Percentiles rank a stretch among this genome's conserved stretches.
phyloP scores from a whole-genome alignment of 2,113 vertebrate genomes.

The Aythya baeri region DNA sequence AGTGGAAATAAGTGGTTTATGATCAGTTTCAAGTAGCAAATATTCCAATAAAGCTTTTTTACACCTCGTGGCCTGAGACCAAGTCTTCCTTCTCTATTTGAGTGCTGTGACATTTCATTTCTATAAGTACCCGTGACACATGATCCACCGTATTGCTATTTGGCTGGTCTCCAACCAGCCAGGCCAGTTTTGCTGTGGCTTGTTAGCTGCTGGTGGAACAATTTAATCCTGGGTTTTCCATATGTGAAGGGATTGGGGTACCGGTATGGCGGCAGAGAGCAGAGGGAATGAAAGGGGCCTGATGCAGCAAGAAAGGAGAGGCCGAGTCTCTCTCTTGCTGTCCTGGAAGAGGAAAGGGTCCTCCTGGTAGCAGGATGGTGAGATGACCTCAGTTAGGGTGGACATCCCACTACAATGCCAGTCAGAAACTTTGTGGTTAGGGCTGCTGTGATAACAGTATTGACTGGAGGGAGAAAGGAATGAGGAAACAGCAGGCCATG shows the following conservation, averaged over 20 bases:
- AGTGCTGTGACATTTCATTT: constrained; percentile 54
- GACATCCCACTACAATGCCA: neutral
- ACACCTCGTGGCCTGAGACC: constrained; percentile 33
- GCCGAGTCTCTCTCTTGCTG: neutral
- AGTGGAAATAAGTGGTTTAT: constrained; percentile 43
- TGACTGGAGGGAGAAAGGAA: neutral
- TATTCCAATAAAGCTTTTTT: constrained; percentile 51
- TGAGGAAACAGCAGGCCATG: neutral
- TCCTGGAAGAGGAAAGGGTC: neutral
- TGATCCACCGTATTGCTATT: constrained; percentile 34
- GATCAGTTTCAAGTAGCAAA: constrained; percentile 42
- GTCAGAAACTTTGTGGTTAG: neutral
- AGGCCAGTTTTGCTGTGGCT: constrained; percentile 43
- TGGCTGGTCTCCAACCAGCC: constrained; percentile 54
- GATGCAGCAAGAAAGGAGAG: neutral
- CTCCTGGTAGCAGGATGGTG: neutral
- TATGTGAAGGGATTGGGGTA: neutral
- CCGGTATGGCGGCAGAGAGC: neutral
- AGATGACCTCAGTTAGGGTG: neutral
- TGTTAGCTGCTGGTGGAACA: constrained; percentile 25
- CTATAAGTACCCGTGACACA: constrained; percentile 53
- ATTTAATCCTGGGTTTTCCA: neutral
- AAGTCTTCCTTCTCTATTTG: constrained; percentile 46
- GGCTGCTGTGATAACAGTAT: neutral
- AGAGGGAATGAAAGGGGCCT: neutral